Evolutionary conservation across 2,113 vertebrate species (phyloP).

Genomic region (Chiloscyllium plagiosum): DNA sequence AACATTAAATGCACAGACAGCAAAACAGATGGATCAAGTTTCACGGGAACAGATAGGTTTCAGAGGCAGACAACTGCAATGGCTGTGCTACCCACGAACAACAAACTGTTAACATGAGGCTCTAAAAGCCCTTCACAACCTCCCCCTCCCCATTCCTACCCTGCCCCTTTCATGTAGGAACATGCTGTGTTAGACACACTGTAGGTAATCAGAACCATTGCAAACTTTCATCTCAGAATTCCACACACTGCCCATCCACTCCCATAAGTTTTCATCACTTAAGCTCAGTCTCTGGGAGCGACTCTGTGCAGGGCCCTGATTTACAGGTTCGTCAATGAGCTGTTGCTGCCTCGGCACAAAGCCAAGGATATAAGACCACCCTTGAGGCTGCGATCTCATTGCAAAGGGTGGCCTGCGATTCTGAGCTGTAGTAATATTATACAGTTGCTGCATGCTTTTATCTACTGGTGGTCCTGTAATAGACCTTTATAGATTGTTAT

Average conservation of each 20-base stretch:
- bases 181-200: neutral
- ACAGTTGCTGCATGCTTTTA: slow-evolving; percentile 3
- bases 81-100: neutral
- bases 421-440: neutral
- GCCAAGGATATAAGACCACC: slow-evolving; percentile 16
- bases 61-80: neutral
- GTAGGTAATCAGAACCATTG: neutral
- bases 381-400: slow-evolving; percentile 13
- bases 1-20: slow-evolving; percentile 10
- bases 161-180: neutral
- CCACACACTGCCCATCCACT: neutral
- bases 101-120: neutral
- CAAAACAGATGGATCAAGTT: neutral
- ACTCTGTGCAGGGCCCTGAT: neutral
- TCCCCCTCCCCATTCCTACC: neutral
- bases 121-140: neutral
- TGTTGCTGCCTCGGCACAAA: neutral
- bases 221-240: neutral
- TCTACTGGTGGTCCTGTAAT: neutral
- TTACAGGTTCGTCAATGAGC: neutral
- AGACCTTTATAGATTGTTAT: slow-evolving; percentile 1
- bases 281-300: neutral
- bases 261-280: slow-evolving; percentile 9
- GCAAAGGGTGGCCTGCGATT: neutral
- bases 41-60: neutral